Conservation (phyloP, 2,888 invertebrate genomes). For the Elysia crispata region DNA sequence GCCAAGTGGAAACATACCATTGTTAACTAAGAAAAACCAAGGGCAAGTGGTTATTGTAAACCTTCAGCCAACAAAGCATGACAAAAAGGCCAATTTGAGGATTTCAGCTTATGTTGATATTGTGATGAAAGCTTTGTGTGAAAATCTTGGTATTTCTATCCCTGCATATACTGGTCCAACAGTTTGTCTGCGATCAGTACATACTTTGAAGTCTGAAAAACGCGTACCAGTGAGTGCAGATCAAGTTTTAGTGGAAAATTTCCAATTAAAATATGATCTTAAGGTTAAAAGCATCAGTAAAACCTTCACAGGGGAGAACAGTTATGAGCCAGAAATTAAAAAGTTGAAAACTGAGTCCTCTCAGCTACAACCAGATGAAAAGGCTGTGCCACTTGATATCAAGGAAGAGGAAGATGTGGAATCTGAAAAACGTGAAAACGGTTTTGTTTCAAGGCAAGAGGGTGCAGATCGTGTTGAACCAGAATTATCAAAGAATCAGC, state of each 20-base stretch:
- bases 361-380: too few species aligned
- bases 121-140: constrained; percentile 80
- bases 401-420: background rate
- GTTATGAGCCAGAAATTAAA: too few species aligned
- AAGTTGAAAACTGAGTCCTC: too few species aligned
- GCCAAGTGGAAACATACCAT: constrained; percentile 95
- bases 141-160: constrained; percentile 85
- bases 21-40: constrained; percentile 84
- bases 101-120: constrained; percentile 94
- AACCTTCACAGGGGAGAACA: too few species aligned
- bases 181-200: constrained; percentile 61
- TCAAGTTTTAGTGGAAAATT: background rate
- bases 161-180: constrained; percentile 82
- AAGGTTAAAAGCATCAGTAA: background rate
- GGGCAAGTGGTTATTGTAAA: constrained; percentile 96
- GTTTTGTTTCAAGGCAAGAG: background rate
- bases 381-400: background rate
- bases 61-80: constrained; percentile 98
- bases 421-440: background rate
- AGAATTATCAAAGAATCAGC: background rate
- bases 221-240: constrained; percentile 22
- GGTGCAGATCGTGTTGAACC: background rate
- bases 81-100: constrained; percentile 91
- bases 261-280: background rate
- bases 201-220: constrained; percentile 51